Evolutionary conservation across 2,888 invertebrate genomes (phyloP).

Genomic region (Macroteleia sp.): DNA sequence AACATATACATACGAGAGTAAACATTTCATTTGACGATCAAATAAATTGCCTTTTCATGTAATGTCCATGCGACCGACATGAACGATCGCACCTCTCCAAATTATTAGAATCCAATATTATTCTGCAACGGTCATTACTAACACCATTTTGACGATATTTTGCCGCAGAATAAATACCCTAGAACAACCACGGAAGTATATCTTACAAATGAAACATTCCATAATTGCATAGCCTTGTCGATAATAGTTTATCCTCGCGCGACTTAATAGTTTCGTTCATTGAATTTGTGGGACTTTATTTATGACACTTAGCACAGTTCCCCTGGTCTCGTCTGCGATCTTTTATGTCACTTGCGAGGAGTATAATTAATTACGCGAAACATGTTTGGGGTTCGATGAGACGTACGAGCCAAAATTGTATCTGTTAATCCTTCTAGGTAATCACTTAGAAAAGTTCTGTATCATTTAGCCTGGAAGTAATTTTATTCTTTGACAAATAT

Average conservation of each 20-base stretch:
- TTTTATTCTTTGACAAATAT: constrained; percentile 3
- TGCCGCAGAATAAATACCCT: constrained; percentile 31
- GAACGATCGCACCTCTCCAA: constrained; percentile 29
- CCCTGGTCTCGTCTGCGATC: constrained; percentile 38
- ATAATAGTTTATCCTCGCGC: constrained; percentile 49
- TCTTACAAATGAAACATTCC: constrained; percentile 59
- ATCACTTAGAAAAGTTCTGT: constrained; percentile 46
- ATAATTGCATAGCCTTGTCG: constrained; percentile 45
- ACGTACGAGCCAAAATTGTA: constrained; percentile 43
- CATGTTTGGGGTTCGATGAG: constrained; percentile 51
- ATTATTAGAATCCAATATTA: constrained; percentile 49
- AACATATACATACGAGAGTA: constrained; percentile 28
- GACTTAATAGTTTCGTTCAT: constrained; percentile 47
- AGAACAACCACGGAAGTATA: constrained; percentile 35
- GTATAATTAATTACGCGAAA: constrained; percentile 59
- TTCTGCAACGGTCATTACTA: constrained; percentile 1
- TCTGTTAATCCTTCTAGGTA: constrained; percentile 43
- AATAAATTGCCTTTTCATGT: constrained; percentile 50
- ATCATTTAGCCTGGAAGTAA: constrained; percentile 29
- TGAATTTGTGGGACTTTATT: constrained; percentile 54
- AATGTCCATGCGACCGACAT: constrained; percentile 17
- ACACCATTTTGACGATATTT: constrained; percentile 24
- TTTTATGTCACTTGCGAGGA: constrained; percentile 57
- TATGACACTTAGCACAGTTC: constrained; percentile 18
- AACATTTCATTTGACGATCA: constrained; percentile 49